Evolutionary conservation across 2,888 invertebrate genomes (phyloP).

Genomic region (Amblyjoppa fuscipennis): DNA sequence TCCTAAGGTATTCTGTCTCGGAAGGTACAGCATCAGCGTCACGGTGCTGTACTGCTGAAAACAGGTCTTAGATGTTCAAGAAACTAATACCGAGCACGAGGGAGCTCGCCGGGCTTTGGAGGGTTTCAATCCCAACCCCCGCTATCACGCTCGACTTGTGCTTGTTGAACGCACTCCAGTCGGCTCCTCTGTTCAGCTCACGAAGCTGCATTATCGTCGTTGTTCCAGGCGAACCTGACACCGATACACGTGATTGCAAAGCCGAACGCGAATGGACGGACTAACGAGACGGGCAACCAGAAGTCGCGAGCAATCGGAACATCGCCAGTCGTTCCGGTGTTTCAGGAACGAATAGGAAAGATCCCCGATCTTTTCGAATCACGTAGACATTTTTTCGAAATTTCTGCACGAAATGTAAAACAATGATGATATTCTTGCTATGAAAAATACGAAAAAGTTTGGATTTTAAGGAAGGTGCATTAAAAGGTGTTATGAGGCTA

Average conservation of each 20-base stretch:
- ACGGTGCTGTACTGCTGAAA: constrained; percentile 18
- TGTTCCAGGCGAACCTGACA: constrained; percentile 37
- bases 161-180: constrained; percentile 27
- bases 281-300: background rate
- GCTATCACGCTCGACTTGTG: constrained; percentile 52
- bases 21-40: constrained; percentile 10
- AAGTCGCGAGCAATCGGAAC: constrained; percentile 9
- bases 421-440: no score
- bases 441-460: no score
- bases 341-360: background rate
- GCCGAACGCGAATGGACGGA: background rate
- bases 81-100: constrained; percentile 44
- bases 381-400: background rate
- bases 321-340: background rate
- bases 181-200: constrained; percentile 11
- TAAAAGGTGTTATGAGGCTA: no score
- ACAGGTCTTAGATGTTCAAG: constrained; percentile 23
- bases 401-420: no score
- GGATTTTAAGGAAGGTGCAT: no score
- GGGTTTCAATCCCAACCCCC: constrained; percentile 33
- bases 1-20: constrained; percentile 38
- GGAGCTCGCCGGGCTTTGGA: constrained; percentile 22
- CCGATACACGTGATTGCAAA: constrained; percentile 34
- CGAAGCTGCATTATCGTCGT: constrained; percentile 22
- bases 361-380: background rate